Evolutionary conservation across 2,797 vertebrate genomes (phyloP).

Genomic region (Manis javanica): DNA sequence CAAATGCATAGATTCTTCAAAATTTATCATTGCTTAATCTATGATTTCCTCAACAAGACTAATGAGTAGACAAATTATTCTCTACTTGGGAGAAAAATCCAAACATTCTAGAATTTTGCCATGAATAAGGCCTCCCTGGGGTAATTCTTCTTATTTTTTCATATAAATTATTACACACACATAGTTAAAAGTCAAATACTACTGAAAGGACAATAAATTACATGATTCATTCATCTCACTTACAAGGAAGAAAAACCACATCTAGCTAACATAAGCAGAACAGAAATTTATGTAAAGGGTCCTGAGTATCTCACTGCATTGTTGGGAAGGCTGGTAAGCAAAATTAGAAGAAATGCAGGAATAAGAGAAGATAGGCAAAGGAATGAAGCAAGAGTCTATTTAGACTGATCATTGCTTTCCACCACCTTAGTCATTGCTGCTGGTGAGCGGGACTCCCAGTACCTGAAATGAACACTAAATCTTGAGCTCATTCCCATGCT

Average conservation of each 20-base stretch:
- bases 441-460: not conserved
- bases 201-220: not conserved
- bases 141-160: not conserved
- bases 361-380: not conserved
- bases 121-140: not conserved
- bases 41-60: not conserved
- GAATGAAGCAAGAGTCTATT: not conserved
- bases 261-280: conserved; percentile 13
- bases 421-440: accelerated
- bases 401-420: not conserved
- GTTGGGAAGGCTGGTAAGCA: not conserved
- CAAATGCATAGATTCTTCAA: not conserved
- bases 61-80: not conserved
- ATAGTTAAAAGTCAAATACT: not conserved
- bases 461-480: not conserved
- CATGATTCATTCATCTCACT: not conserved
- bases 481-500: accelerated
- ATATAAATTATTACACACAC: not conserved
- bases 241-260: not conserved
- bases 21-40: not conserved
- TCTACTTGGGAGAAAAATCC: not conserved
- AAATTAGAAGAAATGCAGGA: not conserved
- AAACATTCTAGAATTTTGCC: not conserved
- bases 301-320: not conserved
- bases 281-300: not conserved